A percentile compares a stretch with the other conserved stretches of the same genome.
These are phyloP conservation scores for Anorthoa munda DNA, from an alignment of 2,888 invertebrate genomes.

Conservation along the genomic window DNA sequence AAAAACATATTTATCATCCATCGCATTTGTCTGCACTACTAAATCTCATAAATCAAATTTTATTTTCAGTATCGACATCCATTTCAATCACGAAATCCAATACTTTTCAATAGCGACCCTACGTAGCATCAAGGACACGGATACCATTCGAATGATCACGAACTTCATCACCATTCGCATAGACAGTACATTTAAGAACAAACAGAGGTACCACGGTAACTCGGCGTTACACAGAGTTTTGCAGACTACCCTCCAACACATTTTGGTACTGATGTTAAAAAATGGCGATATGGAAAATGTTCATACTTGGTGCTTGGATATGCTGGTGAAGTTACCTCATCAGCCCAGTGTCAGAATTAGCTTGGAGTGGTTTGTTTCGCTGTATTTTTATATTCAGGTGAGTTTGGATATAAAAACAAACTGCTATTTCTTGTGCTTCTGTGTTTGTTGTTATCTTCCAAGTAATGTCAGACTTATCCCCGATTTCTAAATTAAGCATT, in stretches of 20 bases:
- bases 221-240: slow-evolving; percentile 83
- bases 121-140: slow-evolving; percentile 73
- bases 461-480: no score
- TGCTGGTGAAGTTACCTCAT: slow-evolving; percentile 83
- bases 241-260: slow-evolving; percentile 79
- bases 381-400: slow-evolving; percentile 81
- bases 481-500: no score
- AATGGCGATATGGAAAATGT: slow-evolving; percentile 65
- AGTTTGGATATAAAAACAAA: slow-evolving; percentile 36
- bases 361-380: slow-evolving; percentile 84
- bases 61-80: slow-evolving; percentile 76
- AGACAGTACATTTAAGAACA: slow-evolving; percentile 79
- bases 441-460: no score
- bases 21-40: no score
- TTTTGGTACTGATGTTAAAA: slow-evolving; percentile 76
- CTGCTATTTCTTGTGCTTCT: no score
- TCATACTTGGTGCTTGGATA: slow-evolving; percentile 78
- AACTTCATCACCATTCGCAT: slow-evolving; percentile 78
- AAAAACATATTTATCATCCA: no score
- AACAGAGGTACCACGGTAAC: slow-evolving; percentile 85
- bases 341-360: slow-evolving; percentile 83
- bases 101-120: slow-evolving; percentile 74
- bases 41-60: not conserved
- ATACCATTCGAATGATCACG: slow-evolving; percentile 72
- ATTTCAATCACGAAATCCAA: slow-evolving; percentile 82